These are phyloP conservation scores for Enteromius mattozi DNA, from an alignment of 2,797 vertebrate genomes.

Conservation along the genomic window DNA sequence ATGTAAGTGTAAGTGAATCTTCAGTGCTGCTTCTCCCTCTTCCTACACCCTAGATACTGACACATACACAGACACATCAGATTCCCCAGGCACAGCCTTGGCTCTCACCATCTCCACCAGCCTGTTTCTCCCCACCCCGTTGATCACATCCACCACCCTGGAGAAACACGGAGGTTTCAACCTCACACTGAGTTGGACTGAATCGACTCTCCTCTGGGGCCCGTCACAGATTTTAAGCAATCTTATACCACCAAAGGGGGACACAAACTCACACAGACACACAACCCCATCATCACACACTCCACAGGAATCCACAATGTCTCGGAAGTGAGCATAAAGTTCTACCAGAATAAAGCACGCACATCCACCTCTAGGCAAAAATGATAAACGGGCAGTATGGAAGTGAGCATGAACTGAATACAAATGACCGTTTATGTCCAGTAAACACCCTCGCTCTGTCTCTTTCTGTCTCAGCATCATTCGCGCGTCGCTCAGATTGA, in stretches of 20 bases:
- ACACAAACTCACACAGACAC: conserved; percentile 17
- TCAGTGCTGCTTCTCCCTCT: conserved; percentile 29
- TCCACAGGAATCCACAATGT: conserved; percentile 39
- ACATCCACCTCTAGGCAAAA: conserved; percentile 11
- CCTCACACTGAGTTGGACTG: conserved; percentile 30
- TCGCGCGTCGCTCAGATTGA: not conserved
- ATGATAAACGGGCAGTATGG: conserved; percentile 33
- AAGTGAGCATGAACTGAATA: conserved; percentile 21
- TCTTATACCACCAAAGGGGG: conserved; percentile 27
- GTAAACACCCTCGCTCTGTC: not conserved
- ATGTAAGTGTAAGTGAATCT: not conserved
- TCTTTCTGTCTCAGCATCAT: not conserved
- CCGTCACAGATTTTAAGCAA: conserved; percentile 42
- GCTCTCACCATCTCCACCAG: conserved; percentile 35
- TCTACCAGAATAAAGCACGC: conserved; percentile 7
- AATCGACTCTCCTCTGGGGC: conserved; percentile 35
- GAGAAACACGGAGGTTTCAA: conserved; percentile 17
- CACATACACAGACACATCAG: not conserved
- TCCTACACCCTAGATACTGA: conserved; percentile 12
- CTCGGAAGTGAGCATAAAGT: conserved; percentile 17
- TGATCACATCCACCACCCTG: conserved; percentile 27
- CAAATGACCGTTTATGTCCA: conserved; percentile 25
- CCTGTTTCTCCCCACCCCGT: not conserved
- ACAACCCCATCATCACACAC: conserved; percentile 43
- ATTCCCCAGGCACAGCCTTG: conserved; percentile 30